These are phyloP conservation scores for Drosophila insularis DNA, from an alignment of 1,140 invertebrate genomes.

Conservation along the genomic window DNA sequence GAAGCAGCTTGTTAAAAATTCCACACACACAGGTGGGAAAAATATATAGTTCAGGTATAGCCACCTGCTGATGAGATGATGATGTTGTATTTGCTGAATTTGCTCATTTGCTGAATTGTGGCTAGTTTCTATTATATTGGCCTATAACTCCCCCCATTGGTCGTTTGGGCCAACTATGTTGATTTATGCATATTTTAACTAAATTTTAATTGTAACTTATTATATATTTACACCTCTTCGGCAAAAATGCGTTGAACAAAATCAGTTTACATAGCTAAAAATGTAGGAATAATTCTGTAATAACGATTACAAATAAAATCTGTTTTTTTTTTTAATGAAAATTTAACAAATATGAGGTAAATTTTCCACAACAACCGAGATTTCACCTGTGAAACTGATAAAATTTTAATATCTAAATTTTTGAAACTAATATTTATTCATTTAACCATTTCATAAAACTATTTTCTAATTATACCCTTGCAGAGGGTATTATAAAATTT, in stretches of 20 bases:
- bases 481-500: too few relatives aligned
- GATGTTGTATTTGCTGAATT: not conserved
- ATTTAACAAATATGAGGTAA: too few relatives aligned
- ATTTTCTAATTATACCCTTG: too few relatives aligned
- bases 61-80: slow-evolving; percentile 2
- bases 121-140: not conserved
- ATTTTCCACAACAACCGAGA: too few relatives aligned
- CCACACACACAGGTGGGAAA: slow-evolving; percentile 14
- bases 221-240: slow-evolving; percentile 25
- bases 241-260: slow-evolving; percentile 44
- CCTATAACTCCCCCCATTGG: not conserved
- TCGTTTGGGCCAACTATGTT: slow-evolving; percentile 4
- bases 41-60: slow-evolving; percentile 32
- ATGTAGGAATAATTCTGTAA: not conserved
- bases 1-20: slow-evolving; percentile 60
- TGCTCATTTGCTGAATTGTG: slow-evolving; percentile 4
- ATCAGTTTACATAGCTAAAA: slow-evolving; percentile 41
- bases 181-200: slow-evolving; percentile 47
- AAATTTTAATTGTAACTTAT: slow-evolving; percentile 49
- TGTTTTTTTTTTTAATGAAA: too few relatives aligned
- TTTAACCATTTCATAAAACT: too few relatives aligned
- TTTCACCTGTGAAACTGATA: too few relatives aligned
- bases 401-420: too few relatives aligned
- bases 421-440: too few relatives aligned
- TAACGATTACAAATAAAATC: too few relatives aligned